These are phyloP conservation scores for Drosophila maculinotata DNA, from an alignment of 2,888 invertebrate species.

Conservation along the genomic window DNA sequence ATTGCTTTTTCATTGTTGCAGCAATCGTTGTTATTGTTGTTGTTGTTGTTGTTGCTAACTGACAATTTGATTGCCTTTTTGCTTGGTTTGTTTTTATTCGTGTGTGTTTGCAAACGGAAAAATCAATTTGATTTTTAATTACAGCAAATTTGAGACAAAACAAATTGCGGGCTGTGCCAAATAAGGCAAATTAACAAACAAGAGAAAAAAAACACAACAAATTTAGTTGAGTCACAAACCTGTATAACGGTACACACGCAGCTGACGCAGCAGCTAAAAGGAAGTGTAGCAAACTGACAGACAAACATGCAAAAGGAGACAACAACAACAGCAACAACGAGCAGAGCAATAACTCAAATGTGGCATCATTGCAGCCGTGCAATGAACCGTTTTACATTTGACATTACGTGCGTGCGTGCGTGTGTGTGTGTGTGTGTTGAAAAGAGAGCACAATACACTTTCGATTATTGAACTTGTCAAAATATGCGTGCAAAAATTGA, in stretches of 20 bases:
- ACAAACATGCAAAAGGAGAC: conserved; percentile 45
- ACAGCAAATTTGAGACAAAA: conserved; percentile 73
- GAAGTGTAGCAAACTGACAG: conserved; percentile 42
- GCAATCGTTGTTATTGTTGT: conserved; percentile 43
- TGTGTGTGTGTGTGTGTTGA: conserved; percentile 14
- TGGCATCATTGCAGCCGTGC: conserved; percentile 40
- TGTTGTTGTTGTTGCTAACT: conserved; percentile 50
- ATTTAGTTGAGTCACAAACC: conserved; percentile 68
- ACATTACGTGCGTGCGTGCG: conserved; percentile 8
- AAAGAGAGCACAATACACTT: conserved; percentile 61
- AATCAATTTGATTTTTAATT: conserved; percentile 76
- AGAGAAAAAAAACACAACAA: conserved; percentile 32
- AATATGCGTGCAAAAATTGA: conserved; percentile 14
- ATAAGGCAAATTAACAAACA: conserved; percentile 58
- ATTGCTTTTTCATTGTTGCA: conserved; percentile 71
- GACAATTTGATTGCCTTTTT: conserved; percentile 57
- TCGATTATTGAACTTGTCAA: conserved; percentile 73
- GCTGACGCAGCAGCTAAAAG: conserved; percentile 62
- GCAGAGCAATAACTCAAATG: conserved; percentile 41
- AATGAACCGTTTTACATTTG: conserved; percentile 70
- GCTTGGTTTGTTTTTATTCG: conserved; percentile 3
- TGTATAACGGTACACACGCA: conserved; percentile 65
- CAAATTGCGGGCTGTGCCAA: conserved; percentile 67
- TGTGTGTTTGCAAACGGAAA: conserved; percentile 57
- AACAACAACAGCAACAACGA: conserved; percentile 38